Evolutionary conservation across 1,140 invertebrate species (phyloP).

Genomic region (Rhagoletis zephyria): DNA sequence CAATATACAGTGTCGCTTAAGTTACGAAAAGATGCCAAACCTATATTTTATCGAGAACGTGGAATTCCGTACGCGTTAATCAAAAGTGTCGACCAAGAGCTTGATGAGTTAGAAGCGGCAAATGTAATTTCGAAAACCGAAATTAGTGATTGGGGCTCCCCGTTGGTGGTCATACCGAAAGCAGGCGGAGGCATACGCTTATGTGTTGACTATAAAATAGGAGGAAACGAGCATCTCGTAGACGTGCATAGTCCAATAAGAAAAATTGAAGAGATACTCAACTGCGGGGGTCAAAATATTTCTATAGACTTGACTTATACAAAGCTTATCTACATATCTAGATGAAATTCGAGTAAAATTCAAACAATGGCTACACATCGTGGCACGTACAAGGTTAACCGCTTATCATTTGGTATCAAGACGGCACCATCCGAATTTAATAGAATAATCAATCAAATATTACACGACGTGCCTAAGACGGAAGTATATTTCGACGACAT

Average conservation of each 20-base stretch:
- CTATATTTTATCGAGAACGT: constrained; percentile 16
- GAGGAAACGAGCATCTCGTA: constrained; percentile 20
- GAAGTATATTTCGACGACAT: constrained; percentile 50
- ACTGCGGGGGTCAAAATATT: constrained; percentile 29
- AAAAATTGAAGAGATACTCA: constrained; percentile 41
- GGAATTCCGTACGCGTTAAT: constrained; percentile 71
- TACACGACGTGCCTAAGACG: constrained; percentile 59
- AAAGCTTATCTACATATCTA: constrained; percentile 42
- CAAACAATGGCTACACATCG: constrained; percentile 61
- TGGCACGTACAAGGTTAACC: constrained; percentile 58
- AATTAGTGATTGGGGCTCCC: background rate
- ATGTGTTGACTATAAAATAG: background rate
- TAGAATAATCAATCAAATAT: constrained; percentile 67
- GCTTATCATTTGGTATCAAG: no score
- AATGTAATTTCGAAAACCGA: constrained; percentile 60
- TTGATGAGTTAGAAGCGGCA: constrained; percentile 62
- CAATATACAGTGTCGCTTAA: constrained; percentile 5
- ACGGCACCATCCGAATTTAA: constrained; percentile 71
- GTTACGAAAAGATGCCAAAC: constrained; percentile 30
- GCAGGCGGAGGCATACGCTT: no score
- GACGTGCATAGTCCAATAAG: constrained; percentile 4
- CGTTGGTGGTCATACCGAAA: no score
- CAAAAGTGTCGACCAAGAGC: constrained; percentile 67
- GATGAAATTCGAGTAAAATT: constrained; percentile 35
- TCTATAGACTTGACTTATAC: constrained; percentile 36